These are phyloP conservation scores for Alloscopus bannaensis DNA, from an alignment of 2,888 invertebrate species.

Conservation along the genomic window DNA sequence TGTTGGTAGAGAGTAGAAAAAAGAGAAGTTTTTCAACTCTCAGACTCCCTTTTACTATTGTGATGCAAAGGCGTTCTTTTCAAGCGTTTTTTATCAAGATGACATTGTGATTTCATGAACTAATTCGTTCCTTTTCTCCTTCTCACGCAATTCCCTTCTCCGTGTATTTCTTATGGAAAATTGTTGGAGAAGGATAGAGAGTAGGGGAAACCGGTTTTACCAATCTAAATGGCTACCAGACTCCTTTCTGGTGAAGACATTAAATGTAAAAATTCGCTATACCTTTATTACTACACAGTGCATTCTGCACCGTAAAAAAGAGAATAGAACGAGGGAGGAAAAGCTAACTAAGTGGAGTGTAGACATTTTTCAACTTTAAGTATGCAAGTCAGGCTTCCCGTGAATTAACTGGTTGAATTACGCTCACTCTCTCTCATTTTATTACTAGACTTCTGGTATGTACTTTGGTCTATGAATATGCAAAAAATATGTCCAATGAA, in stretches of 20 bases:
- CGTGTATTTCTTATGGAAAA: constrained; percentile 17
- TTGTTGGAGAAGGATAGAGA: background rate
- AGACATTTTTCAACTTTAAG: constrained; percentile 14
- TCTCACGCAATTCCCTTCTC: constrained; percentile 51
- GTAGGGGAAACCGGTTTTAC: constrained; percentile 40
- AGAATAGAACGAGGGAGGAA: too few relatives aligned
- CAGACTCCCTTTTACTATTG: background rate
- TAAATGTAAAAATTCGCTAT: too few relatives aligned
- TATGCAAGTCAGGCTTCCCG: constrained; percentile 44
- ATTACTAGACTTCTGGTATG: too few relatives aligned
- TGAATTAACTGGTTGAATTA: constrained; percentile 35
- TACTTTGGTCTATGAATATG: constrained; percentile 15
- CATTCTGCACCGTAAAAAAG: too few relatives aligned
- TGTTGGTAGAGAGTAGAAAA: background rate
- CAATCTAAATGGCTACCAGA: too few relatives aligned
- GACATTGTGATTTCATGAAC: constrained; percentile 64
- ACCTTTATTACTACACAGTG: too few relatives aligned
- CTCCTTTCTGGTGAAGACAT: too few relatives aligned
- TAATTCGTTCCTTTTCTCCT: constrained; percentile 57
- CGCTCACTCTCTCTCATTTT: too few relatives aligned
- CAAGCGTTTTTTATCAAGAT: constrained; percentile 56
- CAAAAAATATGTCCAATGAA: background rate
- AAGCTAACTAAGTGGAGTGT: too few relatives aligned
- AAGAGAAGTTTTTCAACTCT: too few relatives aligned
- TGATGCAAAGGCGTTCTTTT: background rate